A percentile compares a stretch with the other conserved stretches of the same genome.
Evolutionary conservation across 2,888 invertebrate species (phyloP).

Genomic region (Phrixothrix hirtus): DNA sequence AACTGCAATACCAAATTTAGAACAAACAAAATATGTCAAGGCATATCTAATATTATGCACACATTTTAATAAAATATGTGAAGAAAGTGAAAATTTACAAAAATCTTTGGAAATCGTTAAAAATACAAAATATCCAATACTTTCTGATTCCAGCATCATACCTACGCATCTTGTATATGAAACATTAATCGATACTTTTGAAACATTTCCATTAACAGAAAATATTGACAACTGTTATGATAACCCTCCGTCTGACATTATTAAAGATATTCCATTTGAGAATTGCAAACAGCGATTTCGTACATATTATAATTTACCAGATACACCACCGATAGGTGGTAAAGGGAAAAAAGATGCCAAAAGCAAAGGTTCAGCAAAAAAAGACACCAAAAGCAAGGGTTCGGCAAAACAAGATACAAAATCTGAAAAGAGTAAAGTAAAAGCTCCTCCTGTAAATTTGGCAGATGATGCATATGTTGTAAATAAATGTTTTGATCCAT

Average conservation of each 20-base stretch:
- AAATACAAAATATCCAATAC: constrained; percentile 23
- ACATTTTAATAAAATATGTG: constrained; percentile 33
- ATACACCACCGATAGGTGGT: constrained; percentile 3
- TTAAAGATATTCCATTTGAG: constrained; percentile 29
- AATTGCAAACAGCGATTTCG: constrained; percentile 27
- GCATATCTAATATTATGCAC: constrained; percentile 33
- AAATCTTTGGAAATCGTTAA: constrained; percentile 16
- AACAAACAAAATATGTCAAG: constrained; percentile 16
- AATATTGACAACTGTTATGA: neutral
- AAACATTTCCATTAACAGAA: constrained; percentile 7
- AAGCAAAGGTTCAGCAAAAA: constrained; percentile 18
- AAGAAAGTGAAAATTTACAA: constrained; percentile 26
- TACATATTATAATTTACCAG: constrained; percentile 30
- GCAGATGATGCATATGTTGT: constrained; percentile 15
- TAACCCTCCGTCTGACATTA: constrained; percentile 28
- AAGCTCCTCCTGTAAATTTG: neutral
- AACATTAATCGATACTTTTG: constrained; percentile 2
- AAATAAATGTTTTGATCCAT: constrained; percentile 23
- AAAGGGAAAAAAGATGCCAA: constrained; percentile 20
- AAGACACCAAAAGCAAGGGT: constrained; percentile 5
- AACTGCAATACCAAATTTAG: constrained; percentile 11
- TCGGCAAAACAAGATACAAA: neutral
- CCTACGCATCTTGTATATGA: constrained; percentile 11
- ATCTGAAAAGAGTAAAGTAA: neutral
- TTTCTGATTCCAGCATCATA: constrained; percentile 2